Conservation (phyloP, 2,888 invertebrate genomes). For the Rhaphigaster nebulosa region DNA sequence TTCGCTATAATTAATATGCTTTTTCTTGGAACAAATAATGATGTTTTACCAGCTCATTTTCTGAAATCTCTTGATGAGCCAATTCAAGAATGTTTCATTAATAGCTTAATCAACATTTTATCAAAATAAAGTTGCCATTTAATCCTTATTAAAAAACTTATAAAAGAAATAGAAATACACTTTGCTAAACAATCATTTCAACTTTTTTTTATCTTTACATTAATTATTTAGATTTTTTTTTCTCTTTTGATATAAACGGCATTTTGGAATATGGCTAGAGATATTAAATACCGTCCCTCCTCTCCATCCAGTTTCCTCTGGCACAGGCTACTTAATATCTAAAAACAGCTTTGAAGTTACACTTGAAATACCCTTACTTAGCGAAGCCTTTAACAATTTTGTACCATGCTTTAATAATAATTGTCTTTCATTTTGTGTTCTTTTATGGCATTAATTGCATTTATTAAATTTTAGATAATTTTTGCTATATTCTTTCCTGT, state of each 20-base stretch:
- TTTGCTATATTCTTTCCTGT: neutral
- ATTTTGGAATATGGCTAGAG: neutral
- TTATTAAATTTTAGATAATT: neutral
- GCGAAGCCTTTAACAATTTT: neutral
- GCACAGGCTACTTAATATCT: neutral
- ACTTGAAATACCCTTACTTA: neutral
- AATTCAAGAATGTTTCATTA: too few species aligned
- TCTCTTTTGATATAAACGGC: neutral
- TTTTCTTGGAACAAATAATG: too few species aligned
- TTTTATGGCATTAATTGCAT: neutral
- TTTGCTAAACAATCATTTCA: neutral
- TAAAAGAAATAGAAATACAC: neutral
- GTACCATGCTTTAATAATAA: neutral
- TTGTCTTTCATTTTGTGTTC: neutral
- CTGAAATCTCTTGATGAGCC: too few species aligned
- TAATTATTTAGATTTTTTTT: neutral
- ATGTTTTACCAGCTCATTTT: too few species aligned
- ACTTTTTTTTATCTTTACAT: neutral
- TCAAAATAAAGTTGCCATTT: neutral
- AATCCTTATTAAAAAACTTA: neutral
- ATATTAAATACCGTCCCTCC: neutral
- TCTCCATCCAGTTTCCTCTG: neutral
- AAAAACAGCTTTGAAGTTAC: conserved; percentile 15
- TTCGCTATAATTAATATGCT: too few species aligned
- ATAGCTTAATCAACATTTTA: neutral